Base-by-base conservation (phyloP, 2,888 invertebrate species). In the Sinopyrophorus schimmeli region DNA sequence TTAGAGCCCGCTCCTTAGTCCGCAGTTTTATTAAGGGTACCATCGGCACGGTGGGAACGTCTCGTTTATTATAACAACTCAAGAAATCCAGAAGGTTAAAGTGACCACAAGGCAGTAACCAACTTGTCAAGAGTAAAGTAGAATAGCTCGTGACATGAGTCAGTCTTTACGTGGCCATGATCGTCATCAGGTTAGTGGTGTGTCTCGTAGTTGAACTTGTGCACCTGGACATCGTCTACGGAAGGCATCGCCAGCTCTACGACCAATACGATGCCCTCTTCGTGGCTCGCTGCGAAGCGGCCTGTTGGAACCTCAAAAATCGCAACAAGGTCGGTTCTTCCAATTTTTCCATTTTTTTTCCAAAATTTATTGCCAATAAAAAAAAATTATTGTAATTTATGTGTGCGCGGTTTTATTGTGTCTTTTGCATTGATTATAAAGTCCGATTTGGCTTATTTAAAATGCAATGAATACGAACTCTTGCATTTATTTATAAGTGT, bases 201-300 rank as follows among this genome's bases (percentile, higher is more conserved):
- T 44, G 55, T 37, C 37, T 56, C 35, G 54, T 55, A 51, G 42
- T 60, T 34, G 52, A 50, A 41, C 47, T 56, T 39, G 47, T 56
- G 37, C 52, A 54, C 52, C 49, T 57, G 48, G 72, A 7, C 73
- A 71, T 64, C 65, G 73, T 10, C 67, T 72, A 54, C 70, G 74
- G 59, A 66, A 72, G 57, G 66, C 59, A 75, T 20, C 74, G 76
- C 55, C 67, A 73, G 31, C 74, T 77, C 57, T 70, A 75, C 18
- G 79, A 78, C 48, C 77, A 73, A 38, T 70, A 74, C 58, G 76
- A 76, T 56, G 65, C 80, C 7, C 67, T 83, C 47, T 76, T 79
- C 38, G 79, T 78, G 42, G 79, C 81, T n/a, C 75, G 80, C 54
- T 83, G 83, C 65, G 81, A 82, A 57, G 74, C 81, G 11, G 74